These are phyloP conservation scores for Cromileptes altivelis DNA, from an alignment of 2,113 vertebrate species.

Conservation along the genomic window DNA sequence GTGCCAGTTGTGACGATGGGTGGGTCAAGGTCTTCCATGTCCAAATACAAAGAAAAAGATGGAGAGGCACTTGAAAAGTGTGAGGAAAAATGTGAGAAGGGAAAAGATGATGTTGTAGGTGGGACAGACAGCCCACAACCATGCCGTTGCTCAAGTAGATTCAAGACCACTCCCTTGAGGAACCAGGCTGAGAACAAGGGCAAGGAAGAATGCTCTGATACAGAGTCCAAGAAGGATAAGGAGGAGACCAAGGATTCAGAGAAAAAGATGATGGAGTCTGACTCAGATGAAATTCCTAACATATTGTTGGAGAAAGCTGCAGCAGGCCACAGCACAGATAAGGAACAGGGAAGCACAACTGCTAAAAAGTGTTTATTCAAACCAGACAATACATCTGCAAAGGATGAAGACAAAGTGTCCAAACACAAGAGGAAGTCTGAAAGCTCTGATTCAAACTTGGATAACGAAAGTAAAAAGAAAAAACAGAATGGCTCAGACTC, in stretches of 20 bases:
- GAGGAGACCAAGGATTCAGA: constrained; percentile 53
- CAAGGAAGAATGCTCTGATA: constrained; percentile 82
- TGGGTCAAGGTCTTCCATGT: constrained; percentile 58
- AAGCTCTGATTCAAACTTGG: constrained; percentile 89
- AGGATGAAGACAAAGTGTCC: constrained; percentile 80
- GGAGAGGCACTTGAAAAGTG: constrained; percentile 25
- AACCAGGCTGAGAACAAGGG: constrained; percentile 88
- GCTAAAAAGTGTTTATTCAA: constrained; percentile 76
- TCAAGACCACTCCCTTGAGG: constrained; percentile 95
- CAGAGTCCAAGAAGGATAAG: constrained; percentile 64
- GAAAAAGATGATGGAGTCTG: constrained; percentile 80
- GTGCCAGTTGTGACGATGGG: constrained; percentile 89
- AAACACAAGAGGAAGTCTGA: constrained; percentile 92
- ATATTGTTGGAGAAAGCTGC: constrained; percentile 88
- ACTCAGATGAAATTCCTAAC: constrained; percentile 93
- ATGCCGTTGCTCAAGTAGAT: constrained; percentile 90
- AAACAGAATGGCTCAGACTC: constrained; percentile 87
- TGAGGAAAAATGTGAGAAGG: constrained; percentile 4
- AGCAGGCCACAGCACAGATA: constrained; percentile 88
- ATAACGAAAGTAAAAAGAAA: constrained; percentile 87
- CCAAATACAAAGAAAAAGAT: constrained; percentile 61
- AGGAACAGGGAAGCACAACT: constrained; percentile 81
- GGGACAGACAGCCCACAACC: constrained; percentile 79
- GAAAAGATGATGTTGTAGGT: constrained; percentile 62
- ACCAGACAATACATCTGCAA: constrained; percentile 65